Percentiles rank a stretch among this genome's conserved stretches.
Evolutionary conservation across 2,113 vertebrate genomes (phyloP).

Genomic region (Tychaedon coryphoeus): DNA sequence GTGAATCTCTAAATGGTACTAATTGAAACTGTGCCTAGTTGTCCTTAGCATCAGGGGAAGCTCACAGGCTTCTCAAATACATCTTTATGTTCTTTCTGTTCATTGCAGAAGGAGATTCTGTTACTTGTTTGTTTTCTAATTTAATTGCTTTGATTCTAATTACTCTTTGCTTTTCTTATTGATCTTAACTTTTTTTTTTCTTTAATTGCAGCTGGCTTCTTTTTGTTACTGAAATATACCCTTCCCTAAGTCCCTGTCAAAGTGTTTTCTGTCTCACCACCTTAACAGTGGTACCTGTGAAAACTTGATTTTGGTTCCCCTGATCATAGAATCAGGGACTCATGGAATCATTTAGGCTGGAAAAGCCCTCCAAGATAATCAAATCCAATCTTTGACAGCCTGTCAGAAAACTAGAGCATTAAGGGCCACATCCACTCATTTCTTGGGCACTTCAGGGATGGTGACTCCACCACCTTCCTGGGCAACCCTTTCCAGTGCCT

Average conservation of each 20-base stretch:
- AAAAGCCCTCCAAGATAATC: background rate
- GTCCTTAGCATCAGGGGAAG: background rate
- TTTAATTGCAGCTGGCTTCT: background rate
- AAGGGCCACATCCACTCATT: background rate
- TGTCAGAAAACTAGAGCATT: background rate
- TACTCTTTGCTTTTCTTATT: background rate
- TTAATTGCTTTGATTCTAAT: background rate
- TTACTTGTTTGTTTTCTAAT: background rate
- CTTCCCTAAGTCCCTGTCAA: background rate
- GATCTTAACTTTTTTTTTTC: background rate
- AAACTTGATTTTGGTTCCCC: background rate
- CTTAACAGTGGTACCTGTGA: background rate
- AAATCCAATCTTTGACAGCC: background rate
- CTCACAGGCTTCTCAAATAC: background rate
- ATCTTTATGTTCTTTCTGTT: background rate
- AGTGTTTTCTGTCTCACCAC: background rate
- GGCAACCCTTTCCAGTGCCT: background rate
- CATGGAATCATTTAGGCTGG: background rate
- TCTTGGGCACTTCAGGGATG: background rate
- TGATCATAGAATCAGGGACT: background rate
- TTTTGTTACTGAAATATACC: background rate
- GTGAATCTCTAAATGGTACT: conserved; percentile 4
- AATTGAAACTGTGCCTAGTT: conserved; percentile 30
- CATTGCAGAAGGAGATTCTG: background rate
- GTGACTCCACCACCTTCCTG: background rate